These are phyloP conservation scores for Oreochromis aureus DNA, from an alignment of 2,113 vertebrate species.

Conservation along the genomic window DNA sequence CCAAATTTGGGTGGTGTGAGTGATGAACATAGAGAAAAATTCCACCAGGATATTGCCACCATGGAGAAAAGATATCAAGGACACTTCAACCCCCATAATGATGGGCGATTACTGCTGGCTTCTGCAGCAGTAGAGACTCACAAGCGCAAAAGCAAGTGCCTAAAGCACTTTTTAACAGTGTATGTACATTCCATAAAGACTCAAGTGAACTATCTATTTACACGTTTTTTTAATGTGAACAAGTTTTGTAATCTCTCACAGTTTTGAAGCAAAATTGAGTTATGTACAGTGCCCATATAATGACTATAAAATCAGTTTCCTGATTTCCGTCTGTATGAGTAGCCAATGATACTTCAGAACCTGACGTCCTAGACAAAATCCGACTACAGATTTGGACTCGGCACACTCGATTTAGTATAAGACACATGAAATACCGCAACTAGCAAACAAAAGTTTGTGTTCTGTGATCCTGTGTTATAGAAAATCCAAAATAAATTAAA, in stretches of 20 bases:
- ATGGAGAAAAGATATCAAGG: neutral
- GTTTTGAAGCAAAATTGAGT: neutral
- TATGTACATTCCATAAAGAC: neutral
- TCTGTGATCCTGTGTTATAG: neutral
- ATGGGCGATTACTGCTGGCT: neutral
- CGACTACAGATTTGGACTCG: neutral
- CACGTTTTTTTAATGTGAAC: neutral
- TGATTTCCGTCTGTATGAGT: neutral
- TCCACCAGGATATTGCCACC: neutral
- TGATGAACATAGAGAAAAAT: neutral
- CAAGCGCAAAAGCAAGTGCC: neutral
- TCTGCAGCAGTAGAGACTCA: neutral
- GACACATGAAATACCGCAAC: neutral
- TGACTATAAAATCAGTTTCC: neutral
- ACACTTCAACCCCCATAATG: neutral
- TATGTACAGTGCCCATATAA: neutral
- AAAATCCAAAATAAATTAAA: neutral
- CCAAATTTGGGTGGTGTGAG: neutral
- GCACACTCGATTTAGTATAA: neutral
- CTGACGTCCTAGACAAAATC: neutral
- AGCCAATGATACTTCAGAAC: neutral
- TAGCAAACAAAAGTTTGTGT: neutral
- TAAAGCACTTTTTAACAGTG: neutral
- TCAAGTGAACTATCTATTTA: neutral
- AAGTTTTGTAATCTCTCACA: neutral